Base-by-base conservation (phyloP, 2,797 vertebrate species). In the Anableps anableps region DNA sequence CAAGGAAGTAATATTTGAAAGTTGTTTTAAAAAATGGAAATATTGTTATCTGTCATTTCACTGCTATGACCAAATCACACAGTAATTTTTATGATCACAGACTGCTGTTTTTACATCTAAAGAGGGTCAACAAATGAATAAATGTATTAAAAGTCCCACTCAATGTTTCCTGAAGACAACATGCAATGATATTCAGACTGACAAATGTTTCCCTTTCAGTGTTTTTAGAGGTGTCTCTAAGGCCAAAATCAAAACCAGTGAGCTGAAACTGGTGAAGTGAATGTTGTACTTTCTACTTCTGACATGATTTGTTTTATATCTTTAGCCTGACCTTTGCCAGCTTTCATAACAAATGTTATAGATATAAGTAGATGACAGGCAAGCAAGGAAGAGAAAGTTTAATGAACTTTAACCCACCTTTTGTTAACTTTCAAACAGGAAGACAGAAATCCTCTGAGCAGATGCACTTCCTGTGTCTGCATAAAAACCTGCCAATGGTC, bases 391-490 rank as follows among this genome's bases (percentile, higher is more conserved):
- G 21, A 58, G 72, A 78, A 43, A 77, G 77, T 53, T 23, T 26
- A 14, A 23, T 16, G 11, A 45, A 62, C 45, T 73, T 83, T 48
- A 58, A 3, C 2, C 31, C 29, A 47, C 9, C 71, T 72, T 78
- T 58, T 83, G 75, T 85, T 77, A 53, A 77, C 72, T 72, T 80
- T 26, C 48, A 76, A 83, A 85, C 82, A 89, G 78, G 85, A 92
- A 86, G 82, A 72, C 26, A 23, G 75, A 62, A 78, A 47, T 80
- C 74, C 68, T 53, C 77, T 41, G 31, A 78, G 58, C 19, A 17
- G 72, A 83, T 74, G 76, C 60, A 71, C 82, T 88, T 91, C 87
- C 88, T 43, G 78, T 72, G 36, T 78, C 73, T 41, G 72, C 80
- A 31, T 58, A 75, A 74, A 75, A 86, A 88, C 48, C 36, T 80